phyloP scores from a whole-genome alignment of 2,113 vertebrate genomes.

The Cyphomyrus plagiostoma region DNA sequence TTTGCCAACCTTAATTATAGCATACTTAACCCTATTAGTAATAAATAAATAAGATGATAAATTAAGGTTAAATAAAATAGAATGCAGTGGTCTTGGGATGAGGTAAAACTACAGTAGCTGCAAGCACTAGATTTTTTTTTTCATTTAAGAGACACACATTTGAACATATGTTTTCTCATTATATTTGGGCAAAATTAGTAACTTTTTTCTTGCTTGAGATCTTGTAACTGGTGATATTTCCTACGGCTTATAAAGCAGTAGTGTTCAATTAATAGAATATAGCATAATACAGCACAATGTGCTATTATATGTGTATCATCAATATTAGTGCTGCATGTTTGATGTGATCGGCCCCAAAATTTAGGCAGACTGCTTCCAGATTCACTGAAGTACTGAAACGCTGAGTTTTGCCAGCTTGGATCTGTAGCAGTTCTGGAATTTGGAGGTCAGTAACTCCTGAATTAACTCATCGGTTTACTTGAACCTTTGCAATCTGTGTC shows the following conservation, averaged over 20 bases:
- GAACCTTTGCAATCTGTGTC: background rate
- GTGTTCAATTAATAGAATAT: background rate
- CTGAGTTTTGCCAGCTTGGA: background rate
- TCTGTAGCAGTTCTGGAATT: background rate
- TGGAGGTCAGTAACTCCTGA: background rate
- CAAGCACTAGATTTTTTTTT: background rate
- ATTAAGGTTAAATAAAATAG: background rate
- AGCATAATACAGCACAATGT: background rate
- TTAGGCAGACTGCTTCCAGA: background rate
- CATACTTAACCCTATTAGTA: conserved; percentile 6
- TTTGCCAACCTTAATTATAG: background rate
- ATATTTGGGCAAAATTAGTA: background rate
- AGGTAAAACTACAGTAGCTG: background rate
- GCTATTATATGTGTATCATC: background rate
- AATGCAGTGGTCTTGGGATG: background rate
- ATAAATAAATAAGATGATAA: background rate
- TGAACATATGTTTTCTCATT: background rate
- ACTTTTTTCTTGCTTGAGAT: background rate
- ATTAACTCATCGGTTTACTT: background rate
- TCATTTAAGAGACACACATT: background rate
- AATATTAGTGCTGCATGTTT: background rate
- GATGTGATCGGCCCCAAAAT: background rate
- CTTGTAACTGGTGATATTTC: background rate
- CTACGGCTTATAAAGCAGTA: background rate
- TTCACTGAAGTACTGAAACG: background rate